These are phyloP conservation scores for Eudorcas thomsonii DNA, from an alignment of 2,113 vertebrate genomes.

Conservation along the genomic window DNA sequence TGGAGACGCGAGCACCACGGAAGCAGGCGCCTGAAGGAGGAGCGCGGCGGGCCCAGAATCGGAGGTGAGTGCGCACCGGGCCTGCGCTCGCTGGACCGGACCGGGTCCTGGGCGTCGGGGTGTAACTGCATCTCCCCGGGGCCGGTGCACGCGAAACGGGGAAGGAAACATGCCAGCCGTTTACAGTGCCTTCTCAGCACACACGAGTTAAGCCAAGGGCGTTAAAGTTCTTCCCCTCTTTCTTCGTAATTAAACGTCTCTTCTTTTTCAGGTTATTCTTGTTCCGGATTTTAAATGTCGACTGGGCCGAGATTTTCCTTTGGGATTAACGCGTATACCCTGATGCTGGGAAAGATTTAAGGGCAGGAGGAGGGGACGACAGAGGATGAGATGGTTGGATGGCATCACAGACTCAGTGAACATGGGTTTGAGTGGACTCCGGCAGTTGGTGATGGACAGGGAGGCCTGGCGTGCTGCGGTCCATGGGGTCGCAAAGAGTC, in stretches of 20 bases:
- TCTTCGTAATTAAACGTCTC: not conserved
- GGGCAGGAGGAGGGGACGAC: not conserved
- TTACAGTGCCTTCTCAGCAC: not conserved
- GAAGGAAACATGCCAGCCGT: not conserved
- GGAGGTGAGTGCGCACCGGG: not conserved
- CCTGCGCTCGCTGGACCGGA: not conserved
- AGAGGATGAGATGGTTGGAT: not conserved
- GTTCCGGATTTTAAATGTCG: not conserved
- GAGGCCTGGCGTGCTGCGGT: not conserved
- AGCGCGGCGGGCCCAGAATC: not conserved
- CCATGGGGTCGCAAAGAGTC: not conserved
- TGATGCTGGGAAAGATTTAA: not conserved
- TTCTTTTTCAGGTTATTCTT: not conserved
- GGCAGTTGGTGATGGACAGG: not conserved
- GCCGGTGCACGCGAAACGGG: not conserved
- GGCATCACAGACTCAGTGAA: not conserved
- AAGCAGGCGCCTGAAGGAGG: not conserved
- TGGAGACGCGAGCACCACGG: not conserved
- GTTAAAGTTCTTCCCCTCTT: not conserved
- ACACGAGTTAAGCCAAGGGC: not conserved
- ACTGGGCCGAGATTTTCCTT: not conserved
- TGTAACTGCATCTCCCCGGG: not conserved
- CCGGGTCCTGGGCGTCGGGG: not conserved
- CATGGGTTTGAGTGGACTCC: not conserved
- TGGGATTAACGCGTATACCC: not conserved